Evolutionary conservation across 2,797 vertebrate species (phyloP).

Genomic region (Muraenolepis orangiensis): DNA sequence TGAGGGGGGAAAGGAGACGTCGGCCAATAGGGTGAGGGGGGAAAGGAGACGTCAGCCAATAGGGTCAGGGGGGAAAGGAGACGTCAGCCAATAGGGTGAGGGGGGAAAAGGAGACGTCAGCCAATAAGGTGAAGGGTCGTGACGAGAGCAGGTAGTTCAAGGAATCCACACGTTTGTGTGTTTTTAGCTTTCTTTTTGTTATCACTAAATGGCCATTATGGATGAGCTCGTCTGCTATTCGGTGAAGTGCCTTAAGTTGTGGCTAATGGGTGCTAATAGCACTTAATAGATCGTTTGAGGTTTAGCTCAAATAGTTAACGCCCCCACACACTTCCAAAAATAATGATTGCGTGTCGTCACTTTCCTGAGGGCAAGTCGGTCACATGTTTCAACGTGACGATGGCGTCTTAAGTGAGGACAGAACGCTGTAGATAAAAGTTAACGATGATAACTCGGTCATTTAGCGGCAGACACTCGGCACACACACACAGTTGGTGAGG

Average conservation of each 20-base stretch:
- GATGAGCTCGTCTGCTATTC: background rate
- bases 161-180: background rate
- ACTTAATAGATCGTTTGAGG: background rate
- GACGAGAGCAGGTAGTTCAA: background rate
- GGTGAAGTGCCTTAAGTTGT: background rate
- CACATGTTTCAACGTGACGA: background rate
- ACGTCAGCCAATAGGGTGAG: background rate
- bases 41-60: background rate
- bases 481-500: too few relatives aligned
- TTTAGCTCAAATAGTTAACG: background rate
- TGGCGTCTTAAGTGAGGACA: background rate
- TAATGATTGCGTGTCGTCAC: background rate
- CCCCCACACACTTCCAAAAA: background rate
- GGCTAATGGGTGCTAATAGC: background rate
- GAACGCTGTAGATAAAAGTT: background rate
- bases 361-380: background rate
- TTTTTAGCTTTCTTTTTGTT: background rate
- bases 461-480: background rate
- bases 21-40: conserved; percentile 85
- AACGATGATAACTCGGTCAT: background rate
- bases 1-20: conserved; percentile 78
- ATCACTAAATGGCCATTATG: background rate
- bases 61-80: background rate
- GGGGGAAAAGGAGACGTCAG: background rate
- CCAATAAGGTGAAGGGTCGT: background rate